Conservation (phyloP, 2,888 invertebrate genomes). For the Drosophila fulvimacula region DNA sequence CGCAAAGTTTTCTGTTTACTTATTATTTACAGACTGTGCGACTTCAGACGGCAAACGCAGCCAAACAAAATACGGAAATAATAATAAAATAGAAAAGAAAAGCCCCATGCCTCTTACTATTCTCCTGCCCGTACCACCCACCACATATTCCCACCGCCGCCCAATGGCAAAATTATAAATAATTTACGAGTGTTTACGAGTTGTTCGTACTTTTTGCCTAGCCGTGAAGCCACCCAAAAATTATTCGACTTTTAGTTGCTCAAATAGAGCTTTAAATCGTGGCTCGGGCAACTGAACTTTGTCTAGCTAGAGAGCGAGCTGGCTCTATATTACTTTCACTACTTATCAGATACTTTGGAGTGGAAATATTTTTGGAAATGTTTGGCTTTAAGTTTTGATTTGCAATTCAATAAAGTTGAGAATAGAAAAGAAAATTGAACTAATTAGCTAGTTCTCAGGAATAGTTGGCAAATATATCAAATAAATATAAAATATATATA, state of each 20-base stretch:
- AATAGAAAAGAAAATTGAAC: neutral
- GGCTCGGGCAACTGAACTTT: constrained; percentile 20
- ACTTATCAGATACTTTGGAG: neutral
- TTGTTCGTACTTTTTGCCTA: constrained; percentile 40
- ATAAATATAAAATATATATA: neutral
- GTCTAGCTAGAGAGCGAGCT: constrained; percentile 1
- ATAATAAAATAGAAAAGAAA: constrained; percentile 1
- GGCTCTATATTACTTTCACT: constrained; percentile 27
- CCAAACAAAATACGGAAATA: constrained; percentile 32
- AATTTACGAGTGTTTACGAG: constrained; percentile 68
- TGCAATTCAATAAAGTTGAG: neutral
- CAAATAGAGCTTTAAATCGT: constrained; percentile 51
- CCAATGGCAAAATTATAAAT: constrained; percentile 61
- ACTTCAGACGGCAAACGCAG: constrained; percentile 52
- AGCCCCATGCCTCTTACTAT: constrained; percentile 16
- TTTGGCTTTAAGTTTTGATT: neutral
- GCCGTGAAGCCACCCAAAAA: constrained; percentile 38
- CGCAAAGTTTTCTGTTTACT: constrained; percentile 74
- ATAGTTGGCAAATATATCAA: no score
- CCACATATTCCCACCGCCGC: constrained; percentile 16
- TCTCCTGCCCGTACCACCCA: neutral
- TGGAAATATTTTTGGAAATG: neutral
- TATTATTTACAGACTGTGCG: constrained; percentile 76
- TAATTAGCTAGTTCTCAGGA: neutral
- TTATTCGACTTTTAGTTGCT: constrained; percentile 48